Conservation (phyloP, 1,140 invertebrate genomes). For the Melitaea cinxia region DNA sequence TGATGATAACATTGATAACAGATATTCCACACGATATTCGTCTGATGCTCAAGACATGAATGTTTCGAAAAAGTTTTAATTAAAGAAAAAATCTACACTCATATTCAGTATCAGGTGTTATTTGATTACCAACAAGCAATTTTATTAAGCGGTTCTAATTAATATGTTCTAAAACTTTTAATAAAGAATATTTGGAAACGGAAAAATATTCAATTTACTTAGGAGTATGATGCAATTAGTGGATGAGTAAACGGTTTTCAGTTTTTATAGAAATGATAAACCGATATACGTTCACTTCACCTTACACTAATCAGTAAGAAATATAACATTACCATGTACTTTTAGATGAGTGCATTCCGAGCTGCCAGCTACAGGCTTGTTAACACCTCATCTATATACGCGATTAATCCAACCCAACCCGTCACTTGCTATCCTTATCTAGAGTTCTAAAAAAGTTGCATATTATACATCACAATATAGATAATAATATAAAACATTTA, state of each 20-base stretch:
- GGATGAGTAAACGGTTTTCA: too few relatives aligned
- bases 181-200: too few relatives aligned
- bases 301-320: slow-evolving; percentile 17
- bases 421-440: slow-evolving; percentile 21
- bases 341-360: slow-evolving; percentile 21
- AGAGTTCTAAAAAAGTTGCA: slow-evolving; percentile 12
- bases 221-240: too few relatives aligned
- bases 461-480: background rate
- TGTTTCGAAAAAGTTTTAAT: background rate
- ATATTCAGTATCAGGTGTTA: too few relatives aligned
- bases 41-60: background rate
- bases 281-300: background rate
- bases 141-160: too few relatives aligned
- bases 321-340: slow-evolving; percentile 21
- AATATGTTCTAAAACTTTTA: too few relatives aligned
- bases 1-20: slow-evolving; percentile 60
- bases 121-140: too few relatives aligned
- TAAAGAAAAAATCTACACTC: background rate
- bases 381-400: slow-evolving; percentile 25
- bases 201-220: too few relatives aligned
- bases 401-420: slow-evolving; percentile 23
- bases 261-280: background rate
- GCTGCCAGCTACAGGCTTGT: slow-evolving; percentile 16
- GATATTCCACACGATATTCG: slow-evolving; percentile 25
- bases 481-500: background rate